Evolutionary conservation across 92 coral and sea anemone species (phyloP).

Genomic region (Ricordea florida): DNA sequence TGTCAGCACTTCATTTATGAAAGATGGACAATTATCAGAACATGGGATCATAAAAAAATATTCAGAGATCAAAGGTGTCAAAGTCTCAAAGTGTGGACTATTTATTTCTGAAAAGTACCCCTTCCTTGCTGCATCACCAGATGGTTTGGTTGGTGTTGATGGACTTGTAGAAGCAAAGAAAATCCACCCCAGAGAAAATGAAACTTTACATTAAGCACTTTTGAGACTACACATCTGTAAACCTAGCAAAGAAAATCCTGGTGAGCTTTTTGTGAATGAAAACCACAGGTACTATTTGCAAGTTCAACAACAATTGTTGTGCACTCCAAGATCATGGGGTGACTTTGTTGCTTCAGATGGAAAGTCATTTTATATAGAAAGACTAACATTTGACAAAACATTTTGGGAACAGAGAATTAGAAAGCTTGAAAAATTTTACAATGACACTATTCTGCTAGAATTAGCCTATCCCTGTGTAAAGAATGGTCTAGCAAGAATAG

Average conservation of each 20-base stretch:
- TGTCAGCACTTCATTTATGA: constrained; percentile 15
- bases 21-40: constrained; percentile 43
- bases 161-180: constrained; percentile 35
- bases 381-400: constrained; percentile 23
- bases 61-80: constrained; percentile 14
- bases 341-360: constrained; percentile 52
- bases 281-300: constrained; percentile 37
- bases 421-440: constrained; percentile 29
- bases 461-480: constrained; percentile 55
- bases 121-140: constrained; percentile 45
- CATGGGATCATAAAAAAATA: constrained; percentile 23
- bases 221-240: constrained; percentile 28
- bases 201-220: constrained; percentile 41
- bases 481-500: constrained; percentile 41
- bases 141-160: constrained; percentile 45
- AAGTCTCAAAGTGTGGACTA: constrained; percentile 26
- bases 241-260: constrained; percentile 19
- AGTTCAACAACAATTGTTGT: constrained; percentile 37
- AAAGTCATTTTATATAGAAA: constrained; percentile 11
- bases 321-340: constrained; percentile 39
- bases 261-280: constrained; percentile 31
- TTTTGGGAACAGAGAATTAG: constrained; percentile 29
- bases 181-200: constrained; percentile 44
- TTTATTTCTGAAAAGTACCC: constrained; percentile 39
- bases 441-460: constrained; percentile 33